Conservation (phyloP, 2,113 vertebrate genomes). For the Chrysemys picta region DNA sequence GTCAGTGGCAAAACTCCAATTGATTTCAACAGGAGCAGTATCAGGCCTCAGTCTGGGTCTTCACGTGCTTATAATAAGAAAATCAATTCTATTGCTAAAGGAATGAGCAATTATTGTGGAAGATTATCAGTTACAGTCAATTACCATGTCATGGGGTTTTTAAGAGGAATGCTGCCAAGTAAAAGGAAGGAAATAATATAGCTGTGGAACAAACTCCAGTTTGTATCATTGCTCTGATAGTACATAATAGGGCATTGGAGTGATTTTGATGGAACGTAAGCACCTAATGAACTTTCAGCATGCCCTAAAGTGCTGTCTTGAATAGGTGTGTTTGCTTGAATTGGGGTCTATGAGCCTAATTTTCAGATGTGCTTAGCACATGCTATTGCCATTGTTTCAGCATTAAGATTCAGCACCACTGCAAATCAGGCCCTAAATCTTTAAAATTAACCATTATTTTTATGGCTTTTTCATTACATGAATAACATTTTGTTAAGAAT, state of each 20-base stretch:
- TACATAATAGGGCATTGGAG: not conserved
- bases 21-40: not conserved
- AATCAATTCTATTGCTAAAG: not conserved
- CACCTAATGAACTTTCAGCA: not conserved
- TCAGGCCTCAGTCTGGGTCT: not conserved
- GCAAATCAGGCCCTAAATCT: not conserved
- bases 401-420: not conserved
- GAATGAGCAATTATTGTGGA: not conserved
- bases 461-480: not conserved
- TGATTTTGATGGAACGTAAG: not conserved
- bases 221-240: not conserved
- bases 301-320: not conserved
- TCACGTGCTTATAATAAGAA: not conserved
- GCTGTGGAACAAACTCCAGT: not conserved
- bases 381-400: not conserved
- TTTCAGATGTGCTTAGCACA: not conserved
- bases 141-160: not conserved
- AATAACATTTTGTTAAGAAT: not conserved
- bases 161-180: not conserved
- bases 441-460: not conserved
- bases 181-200: not conserved
- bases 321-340: not conserved
- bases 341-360: not conserved
- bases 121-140: not conserved
- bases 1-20: not conserved